These are phyloP conservation scores for Hydrozoanthus tunicans DNA, from an alignment of 64 coral and sea anemone species.

Conservation along the genomic window DNA sequence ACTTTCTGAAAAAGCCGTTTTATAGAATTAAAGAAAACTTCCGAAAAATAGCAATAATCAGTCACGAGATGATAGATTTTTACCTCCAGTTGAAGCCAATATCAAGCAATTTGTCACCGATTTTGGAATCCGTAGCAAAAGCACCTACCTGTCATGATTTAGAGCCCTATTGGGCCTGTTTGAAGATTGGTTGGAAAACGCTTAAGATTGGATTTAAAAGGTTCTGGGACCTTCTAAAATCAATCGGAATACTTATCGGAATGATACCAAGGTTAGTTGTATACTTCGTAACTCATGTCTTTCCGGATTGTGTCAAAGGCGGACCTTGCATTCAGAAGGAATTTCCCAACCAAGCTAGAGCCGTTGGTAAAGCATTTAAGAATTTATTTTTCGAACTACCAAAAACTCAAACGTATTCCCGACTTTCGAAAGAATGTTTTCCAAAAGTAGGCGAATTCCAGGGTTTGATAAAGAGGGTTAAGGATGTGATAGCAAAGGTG, in stretches of 20 bases:
- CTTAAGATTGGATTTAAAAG: constrained; percentile 55
- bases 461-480: constrained; percentile 57
- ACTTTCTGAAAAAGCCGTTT: constrained; percentile 74
- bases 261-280: constrained; percentile 76
- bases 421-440: constrained; percentile 62
- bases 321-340: constrained; percentile 80
- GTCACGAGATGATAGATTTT: constrained; percentile 61
- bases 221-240: constrained; percentile 62
- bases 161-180: constrained; percentile 41
- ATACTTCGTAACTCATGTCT: constrained; percentile 71
- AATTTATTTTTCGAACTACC: constrained; percentile 52
- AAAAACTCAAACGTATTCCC: constrained; percentile 76
- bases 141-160: constrained; percentile 74
- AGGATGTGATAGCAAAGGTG: constrained; percentile 74
- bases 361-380: constrained; percentile 50
- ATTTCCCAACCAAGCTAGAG: constrained; percentile 87
- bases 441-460: constrained; percentile 59
- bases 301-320: constrained; percentile 83
- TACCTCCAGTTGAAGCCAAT: constrained; percentile 80
- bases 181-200: constrained; percentile 49
- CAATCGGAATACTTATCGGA: constrained; percentile 40
- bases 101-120: constrained; percentile 76
- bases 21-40: constrained; percentile 65
- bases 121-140: constrained; percentile 63
- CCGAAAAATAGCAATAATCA: constrained; percentile 51